phyloP scores from a whole-genome alignment of 2,113 vertebrate species.

The Salvator merianae region DNA sequence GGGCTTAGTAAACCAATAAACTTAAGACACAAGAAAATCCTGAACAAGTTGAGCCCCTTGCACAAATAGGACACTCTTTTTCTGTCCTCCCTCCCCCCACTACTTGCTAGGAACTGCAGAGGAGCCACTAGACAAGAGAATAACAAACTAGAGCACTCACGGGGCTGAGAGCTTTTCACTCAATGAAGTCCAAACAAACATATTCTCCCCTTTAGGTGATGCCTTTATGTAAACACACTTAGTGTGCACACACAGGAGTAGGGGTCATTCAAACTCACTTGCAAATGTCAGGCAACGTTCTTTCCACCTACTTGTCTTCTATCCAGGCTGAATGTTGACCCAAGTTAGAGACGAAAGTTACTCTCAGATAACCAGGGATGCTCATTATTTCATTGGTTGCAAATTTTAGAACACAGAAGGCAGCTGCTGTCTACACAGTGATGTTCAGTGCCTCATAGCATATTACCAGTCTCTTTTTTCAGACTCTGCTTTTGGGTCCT shows the following conservation, averaged over 20 bases:
- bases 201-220: slow-evolving; percentile 48
- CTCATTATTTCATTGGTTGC: background rate
- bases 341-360: background rate
- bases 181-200: slow-evolving; percentile 73
- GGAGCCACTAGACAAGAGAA: slow-evolving; percentile 70
- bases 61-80: slow-evolving; percentile 46
- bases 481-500: background rate
- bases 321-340: background rate
- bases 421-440: background rate
- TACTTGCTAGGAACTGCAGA: slow-evolving; percentile 42
- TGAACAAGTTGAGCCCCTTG: slow-evolving; percentile 60
- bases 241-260: slow-evolving; percentile 23
- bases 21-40: slow-evolving; percentile 64
- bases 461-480: background rate
- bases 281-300: background rate
- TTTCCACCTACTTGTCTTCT: background rate
- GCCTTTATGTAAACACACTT: slow-evolving; percentile 52
- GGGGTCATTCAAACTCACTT: rapidly evolving
- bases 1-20: slow-evolving; percentile 68
- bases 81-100: slow-evolving; percentile 29
- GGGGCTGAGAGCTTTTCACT: slow-evolving; percentile 70
- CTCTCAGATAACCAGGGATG: background rate
- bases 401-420: background rate
- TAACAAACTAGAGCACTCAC: slow-evolving; percentile 58
- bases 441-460: background rate